These are phyloP conservation scores for Drosophila crucigera DNA, from an alignment of 2,888 invertebrate genomes.

Conservation along the genomic window DNA sequence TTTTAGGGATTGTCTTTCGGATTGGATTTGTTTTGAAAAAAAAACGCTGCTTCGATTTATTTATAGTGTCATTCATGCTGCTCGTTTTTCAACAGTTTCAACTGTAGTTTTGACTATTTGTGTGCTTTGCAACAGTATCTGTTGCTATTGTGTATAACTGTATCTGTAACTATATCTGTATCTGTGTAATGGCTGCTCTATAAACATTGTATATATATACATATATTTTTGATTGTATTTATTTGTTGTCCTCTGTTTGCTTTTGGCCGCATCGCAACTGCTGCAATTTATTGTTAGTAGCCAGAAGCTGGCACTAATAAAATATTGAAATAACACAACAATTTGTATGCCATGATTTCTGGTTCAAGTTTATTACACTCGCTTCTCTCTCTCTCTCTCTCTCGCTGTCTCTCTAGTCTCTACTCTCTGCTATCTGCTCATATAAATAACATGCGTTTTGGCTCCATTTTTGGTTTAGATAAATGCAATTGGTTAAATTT, in stretches of 20 bases:
- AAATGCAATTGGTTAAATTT: constrained; percentile 54
- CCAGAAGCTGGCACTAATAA: constrained; percentile 60
- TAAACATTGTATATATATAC: background rate
- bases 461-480: constrained; percentile 43
- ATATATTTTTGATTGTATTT: constrained; percentile 49
- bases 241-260: constrained; percentile 57
- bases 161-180: constrained; percentile 25
- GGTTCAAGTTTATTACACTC: constrained; percentile 30
- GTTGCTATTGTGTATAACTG: constrained; percentile 22
- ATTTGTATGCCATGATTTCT: constrained; percentile 53
- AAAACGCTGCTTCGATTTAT: constrained; percentile 68
- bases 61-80: constrained; percentile 70
- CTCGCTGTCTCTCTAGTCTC: background rate
- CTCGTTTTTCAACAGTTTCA: constrained; percentile 27
- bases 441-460: constrained; percentile 55
- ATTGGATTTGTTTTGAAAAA: constrained; percentile 66
- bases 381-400: background rate
- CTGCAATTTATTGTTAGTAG: constrained; percentile 70
- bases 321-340: constrained; percentile 70
- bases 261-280: constrained; percentile 52
- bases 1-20: constrained; percentile 24
- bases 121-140: constrained; percentile 17
- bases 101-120: constrained; percentile 24
- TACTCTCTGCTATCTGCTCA: background rate
- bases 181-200: constrained; percentile 47